phyloP scores from a whole-genome alignment of 2,888 invertebrate species.

The Maniola hyperantus region DNA sequence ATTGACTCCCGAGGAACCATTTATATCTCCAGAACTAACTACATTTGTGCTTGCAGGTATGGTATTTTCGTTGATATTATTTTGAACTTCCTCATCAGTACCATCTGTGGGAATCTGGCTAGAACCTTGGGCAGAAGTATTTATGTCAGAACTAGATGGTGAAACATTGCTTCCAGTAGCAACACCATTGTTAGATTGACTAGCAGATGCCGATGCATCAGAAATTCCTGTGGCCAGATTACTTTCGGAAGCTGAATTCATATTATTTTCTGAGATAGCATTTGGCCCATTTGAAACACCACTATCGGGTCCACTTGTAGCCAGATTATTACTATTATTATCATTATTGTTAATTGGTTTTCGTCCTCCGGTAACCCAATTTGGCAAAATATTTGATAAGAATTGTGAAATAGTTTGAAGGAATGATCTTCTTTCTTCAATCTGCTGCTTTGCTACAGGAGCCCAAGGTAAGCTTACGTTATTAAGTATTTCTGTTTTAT shows the following conservation, averaged over 20 bases:
- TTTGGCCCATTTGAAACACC: constrained; percentile 5
- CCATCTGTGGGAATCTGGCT: not conserved
- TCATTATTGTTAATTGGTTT: not conserved
- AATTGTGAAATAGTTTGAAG: constrained; percentile 60
- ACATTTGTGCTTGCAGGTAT: not conserved
- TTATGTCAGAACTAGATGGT: not conserved
- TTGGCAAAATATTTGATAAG: constrained; percentile 55
- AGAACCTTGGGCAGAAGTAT: not conserved
- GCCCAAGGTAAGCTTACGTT: constrained; percentile 61
- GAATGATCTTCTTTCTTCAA: constrained; percentile 62
- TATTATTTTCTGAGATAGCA: constrained; percentile 10
- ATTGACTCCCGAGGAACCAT: not conserved
- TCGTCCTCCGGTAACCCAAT: constrained; percentile 28
- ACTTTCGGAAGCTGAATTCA: constrained; percentile 2
- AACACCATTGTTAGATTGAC: constrained; percentile 9
- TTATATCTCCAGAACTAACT: not conserved
- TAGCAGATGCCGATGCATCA: not conserved
- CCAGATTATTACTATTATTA: not conserved
- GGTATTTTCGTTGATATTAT: constrained; percentile 3
- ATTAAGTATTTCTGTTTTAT: constrained; percentile 60
- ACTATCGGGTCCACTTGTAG: not conserved
- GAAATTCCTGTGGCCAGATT: constrained; percentile 9
- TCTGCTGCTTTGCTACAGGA: constrained; percentile 52
- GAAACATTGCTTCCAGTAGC: not conserved
- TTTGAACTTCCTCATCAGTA: not conserved